Conservation (phyloP, 2,888 invertebrate genomes). For the Candidula unifasciata region DNA sequence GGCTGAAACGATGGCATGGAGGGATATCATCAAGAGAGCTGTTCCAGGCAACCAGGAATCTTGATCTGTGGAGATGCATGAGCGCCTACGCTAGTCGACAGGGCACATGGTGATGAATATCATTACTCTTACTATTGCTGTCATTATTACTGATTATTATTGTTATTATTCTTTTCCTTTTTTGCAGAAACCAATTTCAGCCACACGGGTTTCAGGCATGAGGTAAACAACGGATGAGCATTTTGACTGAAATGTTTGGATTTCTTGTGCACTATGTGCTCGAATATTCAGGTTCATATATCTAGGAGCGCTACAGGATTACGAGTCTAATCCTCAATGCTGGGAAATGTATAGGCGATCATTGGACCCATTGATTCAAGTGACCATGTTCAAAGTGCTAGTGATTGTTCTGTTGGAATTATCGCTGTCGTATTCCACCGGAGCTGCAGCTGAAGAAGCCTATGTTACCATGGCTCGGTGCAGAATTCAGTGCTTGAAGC, state of each 20-base stretch:
- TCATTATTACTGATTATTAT: not conserved
- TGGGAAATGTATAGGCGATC: not conserved
- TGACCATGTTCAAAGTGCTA: not conserved
- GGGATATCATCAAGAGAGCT: too few relatives aligned
- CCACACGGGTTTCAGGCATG: too few relatives aligned
- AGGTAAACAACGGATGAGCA: too few relatives aligned
- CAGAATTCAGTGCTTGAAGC: slow-evolving; percentile 24
- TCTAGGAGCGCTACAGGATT: not conserved
- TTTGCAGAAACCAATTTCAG: not conserved
- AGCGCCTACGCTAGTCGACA: too few relatives aligned
- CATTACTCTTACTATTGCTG: not conserved
- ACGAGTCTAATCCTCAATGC: not conserved
- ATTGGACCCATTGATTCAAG: not conserved
- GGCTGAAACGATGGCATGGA: too few relatives aligned
- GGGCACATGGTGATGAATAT: too few relatives aligned
- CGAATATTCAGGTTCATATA: not conserved
- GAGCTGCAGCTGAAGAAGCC: slow-evolving; percentile 4
- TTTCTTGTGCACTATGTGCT: not conserved
- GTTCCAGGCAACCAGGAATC: too few relatives aligned
- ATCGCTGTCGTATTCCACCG: not conserved
- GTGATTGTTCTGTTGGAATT: slow-evolving; percentile 6
- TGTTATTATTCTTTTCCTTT: not conserved
- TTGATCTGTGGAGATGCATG: too few relatives aligned
- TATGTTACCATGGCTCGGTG: slow-evolving; percentile 39
- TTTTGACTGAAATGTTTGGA: not conserved